These are phyloP conservation scores for Eupithecia insigniata DNA, from an alignment of 2,888 invertebrate genomes.

Conservation along the genomic window DNA sequence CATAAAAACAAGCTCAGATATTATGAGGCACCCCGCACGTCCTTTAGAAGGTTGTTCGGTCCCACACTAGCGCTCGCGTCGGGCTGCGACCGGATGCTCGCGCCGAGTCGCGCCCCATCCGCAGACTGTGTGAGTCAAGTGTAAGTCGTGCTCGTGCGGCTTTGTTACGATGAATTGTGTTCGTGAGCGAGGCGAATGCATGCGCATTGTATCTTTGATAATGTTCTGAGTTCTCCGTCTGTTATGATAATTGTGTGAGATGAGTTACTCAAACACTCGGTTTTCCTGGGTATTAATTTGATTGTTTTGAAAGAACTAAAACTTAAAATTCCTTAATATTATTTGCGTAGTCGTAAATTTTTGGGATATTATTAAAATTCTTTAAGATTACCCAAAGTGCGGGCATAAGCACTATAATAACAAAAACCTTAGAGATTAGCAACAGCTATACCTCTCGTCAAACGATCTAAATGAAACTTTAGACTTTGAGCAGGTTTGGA, in stretches of 20 bases:
- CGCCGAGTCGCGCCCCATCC: conserved; percentile 45
- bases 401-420: too few relatives aligned
- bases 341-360: too few relatives aligned
- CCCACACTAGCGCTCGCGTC: conserved; percentile 44
- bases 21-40: neutral
- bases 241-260: neutral
- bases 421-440: too few relatives aligned
- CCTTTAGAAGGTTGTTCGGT: conserved; percentile 15
- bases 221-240: neutral
- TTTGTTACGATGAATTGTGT: conserved; percentile 53
- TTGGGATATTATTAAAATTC: too few relatives aligned
- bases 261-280: neutral
- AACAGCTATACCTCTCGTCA: too few relatives aligned
- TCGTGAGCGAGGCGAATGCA: conserved; percentile 10
- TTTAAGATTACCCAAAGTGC: too few relatives aligned
- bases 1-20: neutral
- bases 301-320: neutral
- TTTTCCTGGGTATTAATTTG: neutral
- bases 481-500: too few relatives aligned
- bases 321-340: too few relatives aligned
- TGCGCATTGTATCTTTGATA: neutral
- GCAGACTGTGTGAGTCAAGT: conserved; percentile 29
- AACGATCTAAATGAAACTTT: too few relatives aligned
- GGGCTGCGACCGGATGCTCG: conserved; percentile 48
- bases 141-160: conserved; percentile 36